Base-by-base conservation (phyloP, 2,888 invertebrate genomes). In the Drosophila paranaensis region DNA sequence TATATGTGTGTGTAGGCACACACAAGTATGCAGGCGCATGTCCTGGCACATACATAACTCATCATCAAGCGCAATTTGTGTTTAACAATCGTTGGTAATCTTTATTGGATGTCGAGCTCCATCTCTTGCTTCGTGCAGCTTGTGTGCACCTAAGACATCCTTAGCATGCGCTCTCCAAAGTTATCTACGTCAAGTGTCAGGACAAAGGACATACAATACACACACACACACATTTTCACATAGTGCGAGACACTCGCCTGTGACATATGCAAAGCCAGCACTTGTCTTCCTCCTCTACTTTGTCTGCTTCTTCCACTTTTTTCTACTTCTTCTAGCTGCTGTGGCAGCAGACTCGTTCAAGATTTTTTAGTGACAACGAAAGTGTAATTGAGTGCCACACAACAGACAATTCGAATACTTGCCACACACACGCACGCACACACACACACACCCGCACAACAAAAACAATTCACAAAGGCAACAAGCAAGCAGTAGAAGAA, bases 1-100 rank as follows among this genome's bases (percentile, higher is more conserved):
- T 16, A 14, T 20, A 5, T 16, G 14, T 13, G 5, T 25, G 42
- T 45, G 25, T 60, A 20, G 37, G 60, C 42, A 27, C 27, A 48
- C 40, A 35, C 40, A 35, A 46, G 27, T 42, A 37, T 48, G 40
- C 56, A 46, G 48, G 45, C 40, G 51, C 60, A 60, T 35, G 60
- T 50, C 30, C 56, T 55, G 64, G 64, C 60, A 65, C 76, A 76
- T 81, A 81, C 77, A 77, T 81, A 86, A 83, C 81, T 83, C 83
- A 81, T 84, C 86, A 83, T 83, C 81, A 81, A 77, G 79, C 86
- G 72, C 86, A 81, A 84, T 84, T 84, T 84, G 86, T 86, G 86
- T 86, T 86, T 84, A 84, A 84, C 83, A 86, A 84, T 86, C 86
- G 81, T 84, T 75, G 83, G 83, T 83, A 83, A 84, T 84, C 86